Percentiles rank a stretch among this genome's conserved stretches.
These are phyloP conservation scores for Leucophenga montana DNA, from an alignment of 2,888 invertebrate genomes.

Conservation along the genomic window DNA sequence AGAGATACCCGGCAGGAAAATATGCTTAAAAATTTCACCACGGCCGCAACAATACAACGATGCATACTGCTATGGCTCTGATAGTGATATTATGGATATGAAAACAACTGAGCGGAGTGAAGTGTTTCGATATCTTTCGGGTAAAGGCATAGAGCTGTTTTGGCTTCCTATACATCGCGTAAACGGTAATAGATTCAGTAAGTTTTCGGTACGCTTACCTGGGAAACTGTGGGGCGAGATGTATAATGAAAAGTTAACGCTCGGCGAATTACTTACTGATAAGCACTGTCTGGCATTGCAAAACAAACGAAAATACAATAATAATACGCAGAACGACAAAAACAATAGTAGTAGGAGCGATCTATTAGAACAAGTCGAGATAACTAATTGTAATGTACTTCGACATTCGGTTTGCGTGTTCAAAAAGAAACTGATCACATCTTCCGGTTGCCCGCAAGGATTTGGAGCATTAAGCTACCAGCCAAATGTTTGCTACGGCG, in stretches of 20 bases:
- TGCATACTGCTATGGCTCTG: slow-evolving; percentile 61
- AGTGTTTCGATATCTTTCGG: slow-evolving; percentile 35
- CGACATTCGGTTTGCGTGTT: slow-evolving; percentile 61
- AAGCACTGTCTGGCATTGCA: slow-evolving; percentile 55
- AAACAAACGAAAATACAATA: background rate
- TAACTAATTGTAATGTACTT: slow-evolving; percentile 52
- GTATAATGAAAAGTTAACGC: slow-evolving; percentile 42
- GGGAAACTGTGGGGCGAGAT: slow-evolving; percentile 70
- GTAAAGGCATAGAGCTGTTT: slow-evolving; percentile 56
- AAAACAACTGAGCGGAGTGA: slow-evolving; percentile 13
- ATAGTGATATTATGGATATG: slow-evolving; percentile 40
- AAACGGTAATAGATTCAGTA: slow-evolving; percentile 70
- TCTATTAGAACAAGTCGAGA: slow-evolving; percentile 35
- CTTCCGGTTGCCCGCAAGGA: slow-evolving; percentile 55
- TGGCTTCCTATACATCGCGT: slow-evolving; percentile 75
- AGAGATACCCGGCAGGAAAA: slow-evolving; percentile 47
- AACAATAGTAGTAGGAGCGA: slow-evolving; percentile 17
- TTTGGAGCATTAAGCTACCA: slow-evolving; percentile 57
- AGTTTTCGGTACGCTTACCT: slow-evolving; percentile 74
- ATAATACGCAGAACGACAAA: slow-evolving; percentile 5
- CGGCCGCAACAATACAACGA: slow-evolving; percentile 57
- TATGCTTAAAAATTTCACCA: slow-evolving; percentile 68
- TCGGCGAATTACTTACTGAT: slow-evolving; percentile 46
- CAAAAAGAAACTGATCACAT: slow-evolving; percentile 46
- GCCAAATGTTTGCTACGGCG: slow-evolving; percentile 63